Base-by-base conservation (phyloP, 2,888 invertebrate species). In the Leptinotarsa haldemani region DNA sequence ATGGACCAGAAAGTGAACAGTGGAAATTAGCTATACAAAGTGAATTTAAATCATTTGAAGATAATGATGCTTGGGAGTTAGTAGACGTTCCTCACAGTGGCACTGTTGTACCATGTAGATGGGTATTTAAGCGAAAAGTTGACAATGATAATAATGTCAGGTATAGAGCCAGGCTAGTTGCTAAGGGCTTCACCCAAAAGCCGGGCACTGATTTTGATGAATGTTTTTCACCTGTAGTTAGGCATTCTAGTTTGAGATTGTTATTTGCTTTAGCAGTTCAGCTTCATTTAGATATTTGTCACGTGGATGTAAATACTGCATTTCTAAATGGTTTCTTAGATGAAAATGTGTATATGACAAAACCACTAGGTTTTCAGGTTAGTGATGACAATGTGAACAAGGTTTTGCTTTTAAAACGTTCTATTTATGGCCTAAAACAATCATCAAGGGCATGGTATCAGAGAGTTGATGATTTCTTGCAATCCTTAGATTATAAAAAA, bases 11-110 rank as follows among this genome's bases (percentile, higher is more conserved):
- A 22, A 22, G 22, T 22, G 22, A 22, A 22, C 22, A 22, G 22
- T 22, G 22, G 3, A 22, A 22, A 22, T 22, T 22, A 22, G 22
- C 22, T 22, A 22, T 22, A 22, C 22, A 22, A 22, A 22, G 22
- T 22, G 3, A 22, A 22, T 22, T 22, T 0, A 2, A 72, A 5
- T 66, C 74, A 46, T 77, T 77, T 61, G 63, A 72, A 65, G 74
- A 77, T 58, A 79, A 78, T 74, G 71, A 78, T 15, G 74, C 80
- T 20, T 78, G 80, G 80, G 72, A 76, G 56, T n/a, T 77, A 46
- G 69, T 67, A 46, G 68, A 78, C 46, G 20, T 47, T n/a, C n/a
- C 79, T 22, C 25, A 67, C 53, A 46, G 70, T 68, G 15, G 46
- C 74, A 65, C 12, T 13, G 52, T 53, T 5, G 80, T 80, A 52